A percentile compares a stretch with the other conserved stretches of the same genome.
These are phyloP conservation scores for Agrochola macilenta DNA, from an alignment of 2,888 invertebrate genomes.

Conservation along the genomic window DNA sequence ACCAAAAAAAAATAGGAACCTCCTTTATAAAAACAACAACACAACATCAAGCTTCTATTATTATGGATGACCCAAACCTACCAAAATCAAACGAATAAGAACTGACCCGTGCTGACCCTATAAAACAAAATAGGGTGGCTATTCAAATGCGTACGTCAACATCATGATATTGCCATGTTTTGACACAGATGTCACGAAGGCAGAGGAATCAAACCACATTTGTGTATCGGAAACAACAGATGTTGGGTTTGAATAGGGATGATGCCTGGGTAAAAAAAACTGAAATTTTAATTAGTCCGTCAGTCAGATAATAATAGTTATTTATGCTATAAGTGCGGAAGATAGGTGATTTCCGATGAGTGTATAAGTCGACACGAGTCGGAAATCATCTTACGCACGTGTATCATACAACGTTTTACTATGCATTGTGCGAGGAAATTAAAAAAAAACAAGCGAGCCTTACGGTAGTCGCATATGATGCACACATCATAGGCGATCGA, in stretches of 20 bases:
- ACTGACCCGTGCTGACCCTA: conserved; percentile 31
- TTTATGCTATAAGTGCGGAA: too few relatives aligned
- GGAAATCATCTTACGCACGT: too few relatives aligned
- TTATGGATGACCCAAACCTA: neutral
- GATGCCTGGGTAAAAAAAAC: too few relatives aligned
- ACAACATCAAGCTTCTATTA: neutral
- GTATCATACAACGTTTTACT: too few relatives aligned
- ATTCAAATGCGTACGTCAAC: conserved; percentile 51
- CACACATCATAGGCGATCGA: too few relatives aligned
- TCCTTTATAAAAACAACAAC: conserved; percentile 10
- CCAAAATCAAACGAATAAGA: conserved; percentile 14
- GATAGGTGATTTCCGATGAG: too few relatives aligned
- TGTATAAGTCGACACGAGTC: too few relatives aligned
- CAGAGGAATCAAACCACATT: neutral
- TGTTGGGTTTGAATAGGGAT: neutral
- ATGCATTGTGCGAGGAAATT: too few relatives aligned
- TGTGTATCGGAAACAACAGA: neutral
- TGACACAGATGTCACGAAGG: conserved; percentile 34
- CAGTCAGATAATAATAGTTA: too few relatives aligned
- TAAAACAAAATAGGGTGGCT: conserved; percentile 52
- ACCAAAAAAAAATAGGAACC: neutral
- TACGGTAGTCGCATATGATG: too few relatives aligned
- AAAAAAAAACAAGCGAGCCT: too few relatives aligned
- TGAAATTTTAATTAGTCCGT: too few relatives aligned
- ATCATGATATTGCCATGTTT: conserved; percentile 32